Base-by-base conservation (phyloP, 1,140 invertebrate genomes). In the Trinorchestia longiramus region DNA sequence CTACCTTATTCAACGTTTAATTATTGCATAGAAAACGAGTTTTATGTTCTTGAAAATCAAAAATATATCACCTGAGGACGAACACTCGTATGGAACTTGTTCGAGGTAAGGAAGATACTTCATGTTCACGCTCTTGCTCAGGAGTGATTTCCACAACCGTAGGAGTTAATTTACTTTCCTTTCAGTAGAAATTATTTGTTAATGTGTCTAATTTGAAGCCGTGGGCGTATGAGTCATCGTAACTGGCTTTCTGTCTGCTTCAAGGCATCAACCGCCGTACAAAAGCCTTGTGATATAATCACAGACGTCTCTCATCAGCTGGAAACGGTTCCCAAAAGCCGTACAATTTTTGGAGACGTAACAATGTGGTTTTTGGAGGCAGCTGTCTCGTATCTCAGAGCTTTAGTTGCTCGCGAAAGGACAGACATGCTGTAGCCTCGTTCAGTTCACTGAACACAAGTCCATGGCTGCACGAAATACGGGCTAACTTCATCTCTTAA, bases 291-390 rank as follows among this genome's bases (percentile, higher is more conserved):
- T 8, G 41, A 42, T 42, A 23, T 91, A 44, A 91, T 91, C 88
- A 42, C 41, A 42, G 88, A 42, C 88, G 8, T 42, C 41, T 43
- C 43, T 42, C 88, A 91, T 42, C 88, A 91, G 88, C 43, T 91
- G 88, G 43, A 91, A 42, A 23, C 41, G 88, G 15, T 42, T 91
- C 43, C 88, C 88, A 91, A 94, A 43, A 45, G 44, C 43, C 44
- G 43, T 94, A 94, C 43, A n/a, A 45, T 44, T 94, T 94, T 94
- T 94, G 92, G 43, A 45, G 44, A 40, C 6, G 44, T 40, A 47
- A 94, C 43, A 94, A 94, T 94, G 92, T 94, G 92, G 92, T 47
- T 94, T 94, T 94, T 94, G 92, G 40, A 45, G 43, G 44, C 43
- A 8, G 92, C 92, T 94, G 92, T 47, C 92, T 94, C 92, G 44